Base-by-base conservation (phyloP, 2,113 vertebrate species). In the Periophthalmus modestus region DNA sequence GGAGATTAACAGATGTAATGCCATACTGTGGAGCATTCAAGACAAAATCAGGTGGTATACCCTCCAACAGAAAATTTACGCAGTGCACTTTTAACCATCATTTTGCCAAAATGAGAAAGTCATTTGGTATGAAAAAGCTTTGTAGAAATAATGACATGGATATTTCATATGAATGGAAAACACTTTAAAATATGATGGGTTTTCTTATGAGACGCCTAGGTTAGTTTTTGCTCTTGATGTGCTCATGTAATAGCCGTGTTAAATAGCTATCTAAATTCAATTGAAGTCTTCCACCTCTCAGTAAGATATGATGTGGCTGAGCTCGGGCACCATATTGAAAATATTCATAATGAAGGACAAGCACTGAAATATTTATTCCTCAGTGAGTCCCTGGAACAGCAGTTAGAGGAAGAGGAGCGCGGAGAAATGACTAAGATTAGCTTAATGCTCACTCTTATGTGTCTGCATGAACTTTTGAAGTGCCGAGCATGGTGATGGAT, bases 401-500 rank as follows among this genome's bases (percentile, higher is more conserved):
- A 50, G 24, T 48, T 28, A 1, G 55, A 21, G 34, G 50, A 59
- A 14, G 19, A 50, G 19, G 12, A 11, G 43, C 71, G 50, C 34
- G 19, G 34, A 65, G 69, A n/a, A 61, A 55, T 73, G 39, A 71
- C 21, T 14, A 4, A 57, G 67, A 71, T 68, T 59, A 59, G 24
- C 57, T 78, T 69, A 67, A 43, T 69, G 58, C 34, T 82, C 46
- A 76, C 58, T 63, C 48, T 57, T 58, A 24, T 74, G 69, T 66
- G 46, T 77, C 76, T 69, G 63, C n/a, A 13, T 74, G 77, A 81
- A 71, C 43, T 69, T 79, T 76, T 73, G 34, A 69, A 71, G 36
- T 81, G 81, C 79, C 68, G 19, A 36, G 54, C 68, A 28, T 68
- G 52, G 81, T 88, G 88, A 92, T 87, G 82, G 77, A 89, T 92